These are phyloP conservation scores for Drosophila eugracilis DNA, from an alignment of 1,140 invertebrate species.

Conservation along the genomic window DNA sequence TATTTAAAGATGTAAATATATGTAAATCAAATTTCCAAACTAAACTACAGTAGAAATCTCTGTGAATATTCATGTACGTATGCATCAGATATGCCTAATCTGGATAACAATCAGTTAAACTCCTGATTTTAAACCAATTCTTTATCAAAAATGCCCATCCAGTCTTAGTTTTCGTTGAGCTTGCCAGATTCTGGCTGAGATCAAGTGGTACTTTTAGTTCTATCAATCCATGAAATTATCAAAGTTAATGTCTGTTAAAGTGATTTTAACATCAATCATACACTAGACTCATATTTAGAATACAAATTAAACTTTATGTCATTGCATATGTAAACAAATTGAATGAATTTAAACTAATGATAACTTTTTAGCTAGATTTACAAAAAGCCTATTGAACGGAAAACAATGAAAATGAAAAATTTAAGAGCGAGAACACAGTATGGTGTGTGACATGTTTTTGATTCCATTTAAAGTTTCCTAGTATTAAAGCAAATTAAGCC, in stretches of 20 bases:
- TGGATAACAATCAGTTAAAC: conserved; percentile 10
- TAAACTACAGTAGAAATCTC: conserved; percentile 25
- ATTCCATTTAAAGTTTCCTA: conserved; percentile 79
- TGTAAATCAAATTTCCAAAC: conserved; percentile 35
- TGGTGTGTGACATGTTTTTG: conserved; percentile 64
- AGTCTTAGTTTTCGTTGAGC: conserved; percentile 1
- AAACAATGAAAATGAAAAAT: conserved; percentile 11
- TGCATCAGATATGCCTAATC: conserved; percentile 10
- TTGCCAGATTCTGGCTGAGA: neutral
- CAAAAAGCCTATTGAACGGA: conserved; percentile 39
- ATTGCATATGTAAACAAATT: conserved; percentile 53
- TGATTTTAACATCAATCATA: conserved; percentile 42
- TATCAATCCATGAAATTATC: conserved; percentile 1
- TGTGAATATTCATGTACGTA: conserved; percentile 42
- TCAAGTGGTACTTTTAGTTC: neutral
- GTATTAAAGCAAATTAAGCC: conserved; percentile 46
- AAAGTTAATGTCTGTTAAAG: conserved; percentile 8
- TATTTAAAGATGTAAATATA: conserved; percentile 36
- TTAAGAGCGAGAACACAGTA: conserved; percentile 20
- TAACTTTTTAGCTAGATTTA: conserved; percentile 80
- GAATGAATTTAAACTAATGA: conserved; percentile 72
- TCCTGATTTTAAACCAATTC: neutral
- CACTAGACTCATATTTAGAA: conserved; percentile 23
- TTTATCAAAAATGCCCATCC: conserved; percentile 5
- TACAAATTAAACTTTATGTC: conserved; percentile 40